Base-by-base conservation (phyloP, 2,888 invertebrate species). In the Coleophora flavipennella region DNA sequence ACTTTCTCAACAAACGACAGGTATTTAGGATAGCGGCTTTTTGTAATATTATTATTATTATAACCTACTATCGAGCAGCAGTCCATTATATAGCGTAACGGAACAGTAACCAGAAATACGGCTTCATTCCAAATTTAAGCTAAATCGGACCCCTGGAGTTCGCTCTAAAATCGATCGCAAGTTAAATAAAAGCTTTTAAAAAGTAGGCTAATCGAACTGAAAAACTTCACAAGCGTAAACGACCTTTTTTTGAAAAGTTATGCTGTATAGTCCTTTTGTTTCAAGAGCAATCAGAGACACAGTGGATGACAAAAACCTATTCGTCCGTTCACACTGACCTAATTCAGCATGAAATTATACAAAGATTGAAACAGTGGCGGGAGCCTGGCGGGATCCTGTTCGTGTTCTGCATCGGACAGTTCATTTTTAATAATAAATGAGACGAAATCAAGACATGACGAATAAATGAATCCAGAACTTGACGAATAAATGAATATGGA, bases 371-470 rank as follows among this genome's bases (percentile, higher is more conserved):
- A 79, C 79, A 74, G 78, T 79, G 72, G 78, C 77, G 71, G 64
- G 61, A 59, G 68, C 67, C 71, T 67, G 67, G 68, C 67, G 76
- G n/a, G n/a, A n/a, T 74, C 72, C 67, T 71, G 60, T 66, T 66
- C 71, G 59, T 68, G 62, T 62, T 72, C 79, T 85, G 85, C 67
- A 74, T 57, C 59, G 73, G 85, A 85, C 85, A 85, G 84, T 81
- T 85, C 85, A 85, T 85, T 85, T 85, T 85, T 85, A 85, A 85
- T 85, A 85, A 84, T 84, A 85, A 85, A 85, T 85, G 85, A 84
- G 83, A 83, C 75, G 85, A 85, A 85, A 85, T 85, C 85, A 85
- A 84, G 84, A 84, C 81, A 79, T 81, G 85, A 84, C 84, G 85
- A 85, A 85, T 85, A 85, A 85, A 85, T 85, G 85, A 85, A 84